A percentile compares a stretch with the other conserved stretches of the same genome.
Evolutionary conservation across 2,113 vertebrate genomes (phyloP).

Genomic region (Gorsachius goisagi): DNA sequence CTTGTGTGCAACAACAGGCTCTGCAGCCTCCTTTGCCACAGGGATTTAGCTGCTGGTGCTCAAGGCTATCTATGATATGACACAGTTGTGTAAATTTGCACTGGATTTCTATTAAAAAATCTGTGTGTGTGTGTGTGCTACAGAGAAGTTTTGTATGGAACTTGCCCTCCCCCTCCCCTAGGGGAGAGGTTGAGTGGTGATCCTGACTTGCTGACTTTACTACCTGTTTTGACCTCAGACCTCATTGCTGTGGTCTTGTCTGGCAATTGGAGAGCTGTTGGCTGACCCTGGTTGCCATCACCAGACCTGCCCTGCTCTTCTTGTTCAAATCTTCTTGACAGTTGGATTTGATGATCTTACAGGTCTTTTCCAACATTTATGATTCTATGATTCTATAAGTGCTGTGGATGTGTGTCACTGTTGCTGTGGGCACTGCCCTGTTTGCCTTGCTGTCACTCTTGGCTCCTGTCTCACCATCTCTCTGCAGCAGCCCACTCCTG

Average conservation of each 20-base stretch:
- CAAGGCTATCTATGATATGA: neutral
- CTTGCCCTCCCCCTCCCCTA: neutral
- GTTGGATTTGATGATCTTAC: too few species aligned
- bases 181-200: rapidly evolving
- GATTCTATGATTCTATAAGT: too few species aligned
- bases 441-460: neutral
- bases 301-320: neutral
- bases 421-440: neutral
- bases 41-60: neutral
- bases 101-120: neutral
- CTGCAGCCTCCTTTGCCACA: neutral
- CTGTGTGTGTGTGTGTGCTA: neutral
- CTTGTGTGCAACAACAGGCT: neutral
- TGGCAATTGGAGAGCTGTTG: neutral
- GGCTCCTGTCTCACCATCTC: neutral
- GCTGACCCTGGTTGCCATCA: neutral
- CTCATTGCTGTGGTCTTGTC: neutral
- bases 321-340: neutral
- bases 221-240: neutral
- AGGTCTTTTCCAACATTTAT: too few species aligned
- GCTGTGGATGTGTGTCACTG: rapidly evolving
- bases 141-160: neutral
- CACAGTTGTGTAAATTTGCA: neutral
- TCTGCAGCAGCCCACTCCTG: neutral
- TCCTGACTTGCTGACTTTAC: neutral